A percentile compares a stretch with the other conserved stretches of the same genome.
phyloP scores from a whole-genome alignment of 2,888 invertebrate species.

The Notocelia uddmanniana region DNA sequence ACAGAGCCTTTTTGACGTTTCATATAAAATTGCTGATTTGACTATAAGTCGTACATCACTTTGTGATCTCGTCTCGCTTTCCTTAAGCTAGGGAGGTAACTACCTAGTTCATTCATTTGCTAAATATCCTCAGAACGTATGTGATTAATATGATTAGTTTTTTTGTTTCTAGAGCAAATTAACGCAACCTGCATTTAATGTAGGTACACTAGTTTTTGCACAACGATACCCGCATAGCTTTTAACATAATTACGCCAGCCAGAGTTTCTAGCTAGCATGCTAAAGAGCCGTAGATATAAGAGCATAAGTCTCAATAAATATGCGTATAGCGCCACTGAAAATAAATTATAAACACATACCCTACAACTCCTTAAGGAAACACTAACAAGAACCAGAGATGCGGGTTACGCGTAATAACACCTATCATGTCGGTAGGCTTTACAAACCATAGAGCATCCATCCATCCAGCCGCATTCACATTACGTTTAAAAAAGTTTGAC shows the following conservation, averaged over 20 bases:
- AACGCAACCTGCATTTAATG: constrained; percentile 23
- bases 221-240: constrained; percentile 33
- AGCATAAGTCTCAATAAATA: constrained; percentile 10
- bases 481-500: constrained; percentile 47
- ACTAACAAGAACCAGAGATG: constrained; percentile 22
- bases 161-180: constrained; percentile 9
- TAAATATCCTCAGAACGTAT: not conserved
- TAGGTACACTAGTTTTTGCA: constrained; percentile 28
- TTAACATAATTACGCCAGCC: constrained; percentile 37
- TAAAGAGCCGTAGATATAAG: constrained; percentile 20
- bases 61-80: too few species aligned
- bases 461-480: constrained; percentile 32
- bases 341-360: not conserved
- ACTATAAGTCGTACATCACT: too few species aligned
- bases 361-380: constrained; percentile 9
- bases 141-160: not conserved
- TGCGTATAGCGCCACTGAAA: not conserved
- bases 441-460: constrained; percentile 32
- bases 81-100: too few species aligned
- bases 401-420: constrained; percentile 26
- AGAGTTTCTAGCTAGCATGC: constrained; percentile 27
- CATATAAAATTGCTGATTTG: too few species aligned
- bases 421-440: constrained; percentile 34
- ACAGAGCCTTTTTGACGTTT: too few species aligned
- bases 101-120: not conserved